Evolutionary conservation across 2,888 invertebrate genomes (phyloP).

Genomic region (Drosophila pseudotalamancana): DNA sequence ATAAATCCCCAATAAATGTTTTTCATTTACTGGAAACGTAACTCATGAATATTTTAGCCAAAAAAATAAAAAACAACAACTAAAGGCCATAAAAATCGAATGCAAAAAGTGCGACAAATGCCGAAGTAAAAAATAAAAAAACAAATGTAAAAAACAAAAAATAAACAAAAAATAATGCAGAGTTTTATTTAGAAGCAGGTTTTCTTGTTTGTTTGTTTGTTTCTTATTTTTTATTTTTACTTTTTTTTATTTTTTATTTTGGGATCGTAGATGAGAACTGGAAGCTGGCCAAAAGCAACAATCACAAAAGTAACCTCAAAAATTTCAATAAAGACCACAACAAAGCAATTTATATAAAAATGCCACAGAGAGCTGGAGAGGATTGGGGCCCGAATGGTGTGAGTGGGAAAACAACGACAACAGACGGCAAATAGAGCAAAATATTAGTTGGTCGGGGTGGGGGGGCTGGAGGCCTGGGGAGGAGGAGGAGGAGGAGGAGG

Average conservation of each 20-base stretch:
- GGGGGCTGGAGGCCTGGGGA: background rate
- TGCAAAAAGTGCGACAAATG: constrained; percentile 67
- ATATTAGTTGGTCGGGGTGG: constrained; percentile 26
- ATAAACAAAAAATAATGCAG: constrained; percentile 78
- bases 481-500: background rate
- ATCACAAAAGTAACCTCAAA: constrained; percentile 80
- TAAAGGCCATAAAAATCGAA: constrained; percentile 52
- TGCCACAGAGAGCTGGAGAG: constrained; percentile 48
- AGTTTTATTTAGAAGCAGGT: constrained; percentile 62
- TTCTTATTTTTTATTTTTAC: constrained; percentile 11
- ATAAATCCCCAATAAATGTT: constrained; percentile 74
- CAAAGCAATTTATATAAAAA: constrained; percentile 81
- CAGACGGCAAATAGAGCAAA: constrained; percentile 67
- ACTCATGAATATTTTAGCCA: constrained; percentile 75
- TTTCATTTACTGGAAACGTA: constrained; percentile 77
- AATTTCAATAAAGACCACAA: constrained; percentile 81
- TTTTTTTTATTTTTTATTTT: constrained; percentile 15
- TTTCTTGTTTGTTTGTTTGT: too few species aligned
- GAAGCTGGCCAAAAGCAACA: constrained; percentile 72
- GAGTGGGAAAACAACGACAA: constrained; percentile 39
- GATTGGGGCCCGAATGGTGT: background rate
- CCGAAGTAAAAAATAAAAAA: constrained; percentile 42
- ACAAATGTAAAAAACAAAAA: constrained; percentile 65
- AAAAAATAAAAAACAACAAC: constrained; percentile 24
- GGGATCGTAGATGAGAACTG: constrained; percentile 30